Evolutionary conservation across 2,113 vertebrate genomes (phyloP).

Genomic region (Tupaia chinensis): DNA sequence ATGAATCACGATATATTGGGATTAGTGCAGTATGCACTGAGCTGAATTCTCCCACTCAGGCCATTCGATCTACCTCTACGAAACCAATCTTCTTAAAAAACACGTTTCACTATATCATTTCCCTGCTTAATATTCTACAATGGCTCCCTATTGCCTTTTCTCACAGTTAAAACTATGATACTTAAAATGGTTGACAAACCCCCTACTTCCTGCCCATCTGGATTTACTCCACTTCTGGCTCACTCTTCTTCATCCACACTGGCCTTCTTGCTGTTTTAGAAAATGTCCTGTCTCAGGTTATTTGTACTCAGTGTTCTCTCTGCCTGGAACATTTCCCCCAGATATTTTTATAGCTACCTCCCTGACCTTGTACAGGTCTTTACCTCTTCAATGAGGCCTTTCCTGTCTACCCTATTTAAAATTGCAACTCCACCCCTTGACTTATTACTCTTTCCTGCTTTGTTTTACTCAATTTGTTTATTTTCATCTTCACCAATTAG

Average conservation of each 20-base stretch:
- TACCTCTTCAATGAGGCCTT: slow-evolving; percentile 24
- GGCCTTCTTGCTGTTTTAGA: slow-evolving; percentile 58
- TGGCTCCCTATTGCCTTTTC: slow-evolving; percentile 51
- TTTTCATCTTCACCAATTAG: neutral
- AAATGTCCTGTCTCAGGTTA: slow-evolving; percentile 28
- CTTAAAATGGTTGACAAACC: slow-evolving; percentile 61
- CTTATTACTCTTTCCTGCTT: neutral
- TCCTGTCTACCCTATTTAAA: slow-evolving; percentile 32
- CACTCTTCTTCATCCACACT: neutral
- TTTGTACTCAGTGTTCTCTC: slow-evolving; percentile 32
- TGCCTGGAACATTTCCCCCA: slow-evolving; percentile 46
- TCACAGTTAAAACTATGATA: neutral
- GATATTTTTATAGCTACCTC: slow-evolving; percentile 54
- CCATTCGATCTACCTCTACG: slow-evolving; percentile 17
- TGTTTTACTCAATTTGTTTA: slow-evolving; percentile 46
- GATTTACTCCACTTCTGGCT: slow-evolving; percentile 1
- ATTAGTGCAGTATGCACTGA: slow-evolving; percentile 5
- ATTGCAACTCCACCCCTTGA: neutral
- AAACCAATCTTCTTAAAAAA: slow-evolving; percentile 34
- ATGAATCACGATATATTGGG: slow-evolving; percentile 26
- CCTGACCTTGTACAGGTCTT: slow-evolving; percentile 56
- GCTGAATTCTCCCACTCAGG: neutral
- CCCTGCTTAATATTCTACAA: neutral
- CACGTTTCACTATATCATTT: slow-evolving; percentile 26
- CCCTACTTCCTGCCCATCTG: neutral